These are phyloP conservation scores for Drosophila anomalata DNA, from an alignment of 2,888 invertebrate genomes.

Conservation along the genomic window DNA sequence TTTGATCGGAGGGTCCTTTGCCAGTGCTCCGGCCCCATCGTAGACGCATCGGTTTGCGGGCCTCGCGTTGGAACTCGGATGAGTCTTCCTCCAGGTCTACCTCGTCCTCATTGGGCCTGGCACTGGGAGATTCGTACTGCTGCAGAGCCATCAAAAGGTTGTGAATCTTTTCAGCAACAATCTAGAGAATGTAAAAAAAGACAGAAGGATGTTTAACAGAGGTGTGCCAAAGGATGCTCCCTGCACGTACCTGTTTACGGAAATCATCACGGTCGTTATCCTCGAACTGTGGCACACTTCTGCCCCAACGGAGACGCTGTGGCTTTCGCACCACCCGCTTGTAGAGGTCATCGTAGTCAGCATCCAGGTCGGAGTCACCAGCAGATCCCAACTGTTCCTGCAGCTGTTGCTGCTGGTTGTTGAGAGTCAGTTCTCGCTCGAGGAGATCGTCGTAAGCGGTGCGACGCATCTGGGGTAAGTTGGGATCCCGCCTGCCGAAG, in stretches of 20 bases:
- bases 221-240: too few species aligned
- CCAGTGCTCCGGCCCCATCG: constrained; percentile 83
- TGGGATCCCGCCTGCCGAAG: constrained; percentile 90
- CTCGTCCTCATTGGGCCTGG: constrained; percentile 24
- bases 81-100: constrained; percentile 52
- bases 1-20: constrained; percentile 58
- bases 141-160: constrained; percentile 73
- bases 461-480: constrained; percentile 83
- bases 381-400: constrained; percentile 22
- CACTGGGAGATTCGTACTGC: constrained; percentile 43
- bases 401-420: constrained; percentile 51
- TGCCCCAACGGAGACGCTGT: constrained; percentile 78
- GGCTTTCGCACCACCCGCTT: constrained; percentile 75
- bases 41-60: constrained; percentile 82
- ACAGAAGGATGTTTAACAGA: neutral
- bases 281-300: constrained; percentile 60
- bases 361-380: constrained; percentile 45
- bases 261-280: constrained; percentile 38
- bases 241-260: neutral
- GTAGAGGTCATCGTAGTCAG: constrained; percentile 58
- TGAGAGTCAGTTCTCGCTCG: constrained; percentile 67
- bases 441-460: constrained; percentile 71
- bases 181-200: neutral
- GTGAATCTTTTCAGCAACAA: constrained; percentile 69
- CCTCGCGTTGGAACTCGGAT: constrained; percentile 76